Conservation (phyloP, 2,113 vertebrate species). For the Phainopepla nitens region DNA sequence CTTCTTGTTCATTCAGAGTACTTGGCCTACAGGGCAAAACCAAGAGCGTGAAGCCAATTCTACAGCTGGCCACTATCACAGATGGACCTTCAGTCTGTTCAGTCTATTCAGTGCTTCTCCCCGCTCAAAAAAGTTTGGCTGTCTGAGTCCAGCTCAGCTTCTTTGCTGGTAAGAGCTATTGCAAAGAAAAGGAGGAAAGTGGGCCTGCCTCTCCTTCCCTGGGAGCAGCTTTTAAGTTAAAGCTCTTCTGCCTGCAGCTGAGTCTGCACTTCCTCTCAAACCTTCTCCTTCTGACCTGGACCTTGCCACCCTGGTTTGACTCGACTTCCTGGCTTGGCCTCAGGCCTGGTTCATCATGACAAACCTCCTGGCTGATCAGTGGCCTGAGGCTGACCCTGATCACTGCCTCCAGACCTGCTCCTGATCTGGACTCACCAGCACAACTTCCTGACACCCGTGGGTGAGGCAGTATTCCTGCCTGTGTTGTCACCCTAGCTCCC, state of each 20-base stretch:
- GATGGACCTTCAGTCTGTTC: not conserved
- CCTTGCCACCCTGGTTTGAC: not conserved
- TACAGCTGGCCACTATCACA: not conserved
- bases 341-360: not conserved
- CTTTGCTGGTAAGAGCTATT: not conserved
- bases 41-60: not conserved
- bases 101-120: not conserved
- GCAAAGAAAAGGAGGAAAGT: not conserved
- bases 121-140: not conserved
- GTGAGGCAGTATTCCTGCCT: not conserved
- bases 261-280: not conserved
- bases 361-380: not conserved
- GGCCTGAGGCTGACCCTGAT: not conserved
- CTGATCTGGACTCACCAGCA: not conserved
- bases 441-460: accelerated
- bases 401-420: not conserved
- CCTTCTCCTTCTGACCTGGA: not conserved
- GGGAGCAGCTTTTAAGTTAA: not conserved
- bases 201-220: not conserved
- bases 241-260: not conserved
- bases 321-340: not conserved
- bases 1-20: not conserved
- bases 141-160: not conserved
- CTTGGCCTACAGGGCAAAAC: not conserved
- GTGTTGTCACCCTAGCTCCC: not conserved